Percentiles rank a stretch among this genome's conserved stretches.
These are phyloP conservation scores for Caenorhabditis sp. DNA, from an alignment of 2,888 invertebrate species.

Conservation along the genomic window DNA sequence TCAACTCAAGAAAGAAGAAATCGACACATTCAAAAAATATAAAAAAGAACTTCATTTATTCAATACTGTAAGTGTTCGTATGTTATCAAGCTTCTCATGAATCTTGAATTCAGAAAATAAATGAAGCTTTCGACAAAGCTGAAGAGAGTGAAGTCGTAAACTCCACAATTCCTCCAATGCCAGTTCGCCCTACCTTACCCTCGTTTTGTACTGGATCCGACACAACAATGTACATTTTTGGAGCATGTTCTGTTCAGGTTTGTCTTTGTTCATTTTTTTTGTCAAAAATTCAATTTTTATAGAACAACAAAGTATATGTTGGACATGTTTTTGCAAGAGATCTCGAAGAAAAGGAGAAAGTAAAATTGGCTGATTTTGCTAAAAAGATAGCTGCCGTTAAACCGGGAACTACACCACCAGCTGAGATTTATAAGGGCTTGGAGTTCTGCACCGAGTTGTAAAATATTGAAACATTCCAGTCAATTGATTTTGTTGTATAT, in stretches of 20 bases:
- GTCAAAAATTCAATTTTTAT: background rate
- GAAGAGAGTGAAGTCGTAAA: conserved; percentile 58
- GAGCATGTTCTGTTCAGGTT: conserved; percentile 66
- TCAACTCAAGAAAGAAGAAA: conserved; percentile 57
- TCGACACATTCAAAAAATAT: conserved; percentile 59
- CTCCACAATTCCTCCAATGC: conserved; percentile 60
- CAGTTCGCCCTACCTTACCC: conserved; percentile 61
- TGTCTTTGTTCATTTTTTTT: background rate
- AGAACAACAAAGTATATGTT: conserved; percentile 68
- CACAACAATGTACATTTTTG: conserved; percentile 65
- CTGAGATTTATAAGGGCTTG: conserved; percentile 46
- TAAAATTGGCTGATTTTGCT: conserved; percentile 57
- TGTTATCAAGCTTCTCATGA: too few relatives aligned
- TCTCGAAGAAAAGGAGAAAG: conserved; percentile 58
- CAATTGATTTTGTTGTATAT: background rate
- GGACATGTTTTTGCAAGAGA: conserved; percentile 62
- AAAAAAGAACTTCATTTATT: conserved; percentile 61
- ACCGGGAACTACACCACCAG: conserved; percentile 37
- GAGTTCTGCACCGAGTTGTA: conserved; percentile 64
- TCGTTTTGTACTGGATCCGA: conserved; percentile 62
- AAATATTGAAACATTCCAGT: background rate
- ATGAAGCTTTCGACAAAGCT: conserved; percentile 62
- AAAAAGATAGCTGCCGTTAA: conserved; percentile 53
- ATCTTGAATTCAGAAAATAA: conserved; percentile 64
- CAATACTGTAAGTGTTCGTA: conserved; percentile 45